Evolutionary conservation across 1,140 invertebrate genomes (phyloP).

Genomic region (Macrobrachium nipponense): DNA sequence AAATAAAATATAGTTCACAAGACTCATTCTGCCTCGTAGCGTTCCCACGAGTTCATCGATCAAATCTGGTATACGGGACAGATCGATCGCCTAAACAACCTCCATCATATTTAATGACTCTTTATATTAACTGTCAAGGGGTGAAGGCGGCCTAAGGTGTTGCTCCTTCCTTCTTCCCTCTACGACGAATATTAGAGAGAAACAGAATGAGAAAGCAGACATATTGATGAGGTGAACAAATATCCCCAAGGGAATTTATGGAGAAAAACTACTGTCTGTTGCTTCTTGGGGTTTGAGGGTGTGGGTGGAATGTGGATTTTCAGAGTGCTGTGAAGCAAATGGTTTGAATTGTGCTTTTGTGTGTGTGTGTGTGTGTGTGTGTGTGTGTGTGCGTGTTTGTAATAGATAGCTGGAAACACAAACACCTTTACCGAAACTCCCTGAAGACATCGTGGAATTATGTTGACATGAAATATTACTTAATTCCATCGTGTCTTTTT

Average conservation of each 20-base stretch:
- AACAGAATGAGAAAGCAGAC: background rate
- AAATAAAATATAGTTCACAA: conserved; percentile 48
- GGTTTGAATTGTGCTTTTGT: background rate
- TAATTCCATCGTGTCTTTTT: no score
- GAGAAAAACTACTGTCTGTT: conserved; percentile 22
- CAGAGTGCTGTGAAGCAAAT: background rate
- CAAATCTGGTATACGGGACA: conserved; percentile 29
- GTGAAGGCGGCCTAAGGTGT: background rate
- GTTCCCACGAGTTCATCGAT: conserved; percentile 27
- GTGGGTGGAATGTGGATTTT: background rate
- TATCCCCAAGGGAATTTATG: background rate
- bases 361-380: background rate
- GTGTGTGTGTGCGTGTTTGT: background rate
- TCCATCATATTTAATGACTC: conserved; percentile 51
- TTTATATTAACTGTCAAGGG: conserved; percentile 53
- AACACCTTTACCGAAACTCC: no score
- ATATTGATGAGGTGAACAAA: conserved; percentile 38
- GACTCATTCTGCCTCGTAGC: conserved; percentile 37
- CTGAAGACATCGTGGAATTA: no score
- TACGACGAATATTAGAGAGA: background rate
- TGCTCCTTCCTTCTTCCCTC: background rate
- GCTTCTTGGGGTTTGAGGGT: background rate
- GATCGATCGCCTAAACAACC: conserved; percentile 51
- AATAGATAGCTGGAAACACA: background rate
- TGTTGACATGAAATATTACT: no score